phyloP scores from a whole-genome alignment of 2,113 vertebrate genomes.

The Hipposideros armiger region DNA sequence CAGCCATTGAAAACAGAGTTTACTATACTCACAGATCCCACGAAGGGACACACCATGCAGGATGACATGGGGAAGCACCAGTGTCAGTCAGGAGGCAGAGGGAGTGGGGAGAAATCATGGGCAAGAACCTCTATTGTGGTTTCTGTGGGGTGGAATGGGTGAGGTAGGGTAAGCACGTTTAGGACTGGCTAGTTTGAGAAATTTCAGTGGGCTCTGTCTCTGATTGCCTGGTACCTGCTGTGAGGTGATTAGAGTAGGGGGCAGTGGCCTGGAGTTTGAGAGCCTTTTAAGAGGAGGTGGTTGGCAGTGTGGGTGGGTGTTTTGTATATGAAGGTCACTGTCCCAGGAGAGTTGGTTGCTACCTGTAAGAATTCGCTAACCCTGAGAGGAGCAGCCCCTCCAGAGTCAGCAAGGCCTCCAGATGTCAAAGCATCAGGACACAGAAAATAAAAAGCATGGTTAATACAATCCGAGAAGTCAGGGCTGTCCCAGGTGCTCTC shows the following conservation, averaged over 20 bases:
- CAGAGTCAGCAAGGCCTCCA: not conserved
- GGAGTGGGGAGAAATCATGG: fast-evolving
- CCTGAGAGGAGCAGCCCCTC: not conserved
- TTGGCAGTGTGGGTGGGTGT: not conserved
- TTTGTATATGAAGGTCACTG: not conserved
- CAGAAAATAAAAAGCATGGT: not conserved
- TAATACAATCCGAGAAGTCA: not conserved
- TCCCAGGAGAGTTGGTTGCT: not conserved
- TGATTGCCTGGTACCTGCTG: not conserved
- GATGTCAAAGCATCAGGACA: not conserved
- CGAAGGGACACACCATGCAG: fast-evolving
- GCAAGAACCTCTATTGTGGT: not conserved
- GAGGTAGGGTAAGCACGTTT: not conserved
- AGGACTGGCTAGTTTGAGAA: not conserved
- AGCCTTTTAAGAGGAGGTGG: not conserved
- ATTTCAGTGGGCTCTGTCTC: not conserved
- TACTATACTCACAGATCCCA: not conserved
- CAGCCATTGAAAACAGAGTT: not conserved
- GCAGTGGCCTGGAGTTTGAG: not conserved
- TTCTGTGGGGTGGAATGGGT: not conserved
- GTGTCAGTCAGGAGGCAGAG: not conserved
- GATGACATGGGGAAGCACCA: fast-evolving
- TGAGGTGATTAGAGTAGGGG: not conserved
- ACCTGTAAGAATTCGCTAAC: not conserved
- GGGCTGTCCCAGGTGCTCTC: not conserved